These are phyloP conservation scores for Gymnosoma rotundatum DNA, from an alignment of 2,888 invertebrate species.

Conservation along the genomic window DNA sequence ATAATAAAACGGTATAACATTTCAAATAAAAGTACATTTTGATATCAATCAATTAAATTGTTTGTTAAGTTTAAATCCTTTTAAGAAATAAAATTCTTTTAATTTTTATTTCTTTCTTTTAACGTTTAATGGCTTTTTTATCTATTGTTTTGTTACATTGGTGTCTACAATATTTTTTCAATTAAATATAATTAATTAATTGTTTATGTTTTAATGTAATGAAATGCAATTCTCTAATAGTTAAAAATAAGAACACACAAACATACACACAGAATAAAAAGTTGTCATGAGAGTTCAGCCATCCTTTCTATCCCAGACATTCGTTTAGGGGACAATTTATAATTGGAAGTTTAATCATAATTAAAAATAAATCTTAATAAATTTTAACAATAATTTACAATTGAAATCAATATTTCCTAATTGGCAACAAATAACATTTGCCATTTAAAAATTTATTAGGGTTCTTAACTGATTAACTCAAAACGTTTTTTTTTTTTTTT, in stretches of 20 bases:
- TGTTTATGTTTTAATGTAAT: not conserved
- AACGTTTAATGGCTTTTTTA: not conserved
- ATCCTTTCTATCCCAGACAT: not conserved
- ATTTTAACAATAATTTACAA: not conserved
- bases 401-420: not conserved
- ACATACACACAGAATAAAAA: not conserved
- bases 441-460: not conserved
- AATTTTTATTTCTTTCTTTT: not conserved
- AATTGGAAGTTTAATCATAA: not conserved
- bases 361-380: not conserved
- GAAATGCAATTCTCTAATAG: not conserved
- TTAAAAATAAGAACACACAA: not conserved
- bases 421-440: not conserved
- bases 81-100: not conserved
- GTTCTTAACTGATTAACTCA: too few relatives aligned
- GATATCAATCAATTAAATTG: not conserved
- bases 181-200: constrained; percentile 1
- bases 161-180: not conserved
- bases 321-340: not conserved
- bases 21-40: not conserved
- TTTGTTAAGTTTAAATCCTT: not conserved
- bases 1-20: too few relatives aligned
- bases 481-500: too few relatives aligned
- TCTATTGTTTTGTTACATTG: not conserved
- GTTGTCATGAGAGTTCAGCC: too few relatives aligned